These are phyloP conservation scores for Hiodon tergisus DNA, from an alignment of 2,113 vertebrate genomes.

Conservation along the genomic window DNA sequence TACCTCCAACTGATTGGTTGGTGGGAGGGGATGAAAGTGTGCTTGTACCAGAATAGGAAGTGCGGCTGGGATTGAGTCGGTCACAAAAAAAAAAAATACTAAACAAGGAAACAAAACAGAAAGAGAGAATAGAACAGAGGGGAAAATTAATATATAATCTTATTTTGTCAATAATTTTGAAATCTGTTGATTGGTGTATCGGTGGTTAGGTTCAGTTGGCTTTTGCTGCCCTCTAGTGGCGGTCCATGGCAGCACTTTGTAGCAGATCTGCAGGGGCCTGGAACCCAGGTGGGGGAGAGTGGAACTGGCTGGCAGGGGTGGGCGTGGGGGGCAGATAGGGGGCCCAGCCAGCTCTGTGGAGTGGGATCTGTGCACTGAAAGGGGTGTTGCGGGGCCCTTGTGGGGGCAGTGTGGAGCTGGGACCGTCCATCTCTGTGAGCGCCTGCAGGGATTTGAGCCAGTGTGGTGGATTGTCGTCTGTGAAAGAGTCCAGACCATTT, in stretches of 20 bases:
- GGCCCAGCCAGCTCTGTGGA: slow-evolving; percentile 96
- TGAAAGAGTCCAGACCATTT: slow-evolving; percentile 95
- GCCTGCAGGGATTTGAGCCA: slow-evolving; percentile 99
- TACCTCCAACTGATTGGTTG: too few species aligned
- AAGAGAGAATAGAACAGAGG: slow-evolving; percentile 54
- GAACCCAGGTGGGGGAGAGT: slow-evolving; percentile 96
- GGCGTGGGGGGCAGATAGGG: slow-evolving; percentile 79
- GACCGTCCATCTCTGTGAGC: slow-evolving; percentile 96
- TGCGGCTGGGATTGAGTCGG: slow-evolving; percentile 55
- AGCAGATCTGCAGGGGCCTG: slow-evolving; percentile 97
- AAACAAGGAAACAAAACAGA: slow-evolving; percentile 44
- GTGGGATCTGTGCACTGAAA: slow-evolving; percentile 86
- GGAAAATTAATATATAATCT: slow-evolving; percentile 67
- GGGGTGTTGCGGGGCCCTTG: slow-evolving; percentile 72
- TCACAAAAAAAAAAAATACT: slow-evolving; percentile 66
- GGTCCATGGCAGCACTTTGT: slow-evolving; percentile 96
- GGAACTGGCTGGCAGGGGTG: slow-evolving; percentile 83
- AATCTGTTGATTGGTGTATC: slow-evolving; percentile 66
- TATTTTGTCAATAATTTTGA: slow-evolving; percentile 73
- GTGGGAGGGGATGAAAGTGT: too few species aligned
- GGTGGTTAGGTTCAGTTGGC: slow-evolving; percentile 37
- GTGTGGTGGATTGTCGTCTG: slow-evolving; percentile 98
- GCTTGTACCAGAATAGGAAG: too few species aligned
- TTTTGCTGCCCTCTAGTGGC: slow-evolving; percentile 77
- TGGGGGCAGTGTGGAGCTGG: slow-evolving; percentile 68